Evolutionary conservation across 1,140 invertebrate species (phyloP).

Genomic region (Ips typographus): DNA sequence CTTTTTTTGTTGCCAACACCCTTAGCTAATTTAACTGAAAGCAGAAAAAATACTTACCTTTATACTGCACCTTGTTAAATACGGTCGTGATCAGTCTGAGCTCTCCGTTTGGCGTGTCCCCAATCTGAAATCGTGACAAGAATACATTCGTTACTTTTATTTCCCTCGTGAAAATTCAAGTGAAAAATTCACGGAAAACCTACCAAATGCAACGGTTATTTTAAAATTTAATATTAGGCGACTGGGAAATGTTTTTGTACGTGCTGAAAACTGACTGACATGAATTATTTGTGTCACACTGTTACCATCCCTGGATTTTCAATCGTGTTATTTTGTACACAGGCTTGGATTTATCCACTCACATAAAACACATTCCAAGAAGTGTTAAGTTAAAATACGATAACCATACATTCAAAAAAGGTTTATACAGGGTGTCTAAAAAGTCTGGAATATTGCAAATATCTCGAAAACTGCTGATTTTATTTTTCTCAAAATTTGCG

Average conservation of each 20-base stretch:
- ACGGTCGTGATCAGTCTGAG: slow-evolving; percentile 83
- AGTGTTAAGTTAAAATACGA: too few relatives aligned
- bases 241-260: slow-evolving; percentile 6
- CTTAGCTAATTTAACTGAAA: not conserved
- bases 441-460: too few relatives aligned
- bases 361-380: too few relatives aligned
- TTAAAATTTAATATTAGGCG: slow-evolving; percentile 24
- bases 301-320: too few relatives aligned
- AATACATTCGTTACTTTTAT: slow-evolving; percentile 39
- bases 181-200: slow-evolving; percentile 20
- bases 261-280: not conserved
- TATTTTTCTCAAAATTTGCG: too few relatives aligned
- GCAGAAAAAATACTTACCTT: slow-evolving; percentile 63
- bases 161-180: slow-evolving; percentile 6
- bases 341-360: too few relatives aligned
- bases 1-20: too few relatives aligned
- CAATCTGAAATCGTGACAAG: slow-evolving; percentile 67
- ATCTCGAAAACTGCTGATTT: too few relatives aligned
- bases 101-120: slow-evolving; percentile 80
- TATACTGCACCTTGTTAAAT: slow-evolving; percentile 77
- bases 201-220: slow-evolving; percentile 18
- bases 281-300: too few relatives aligned
- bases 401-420: too few relatives aligned
- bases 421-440: too few relatives aligned
- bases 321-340: too few relatives aligned